Evolutionary conservation across 2,113 vertebrate species (phyloP), one percentile per base, ranked within the genome.

Genomic region (Antechinus flavipes): DNA sequence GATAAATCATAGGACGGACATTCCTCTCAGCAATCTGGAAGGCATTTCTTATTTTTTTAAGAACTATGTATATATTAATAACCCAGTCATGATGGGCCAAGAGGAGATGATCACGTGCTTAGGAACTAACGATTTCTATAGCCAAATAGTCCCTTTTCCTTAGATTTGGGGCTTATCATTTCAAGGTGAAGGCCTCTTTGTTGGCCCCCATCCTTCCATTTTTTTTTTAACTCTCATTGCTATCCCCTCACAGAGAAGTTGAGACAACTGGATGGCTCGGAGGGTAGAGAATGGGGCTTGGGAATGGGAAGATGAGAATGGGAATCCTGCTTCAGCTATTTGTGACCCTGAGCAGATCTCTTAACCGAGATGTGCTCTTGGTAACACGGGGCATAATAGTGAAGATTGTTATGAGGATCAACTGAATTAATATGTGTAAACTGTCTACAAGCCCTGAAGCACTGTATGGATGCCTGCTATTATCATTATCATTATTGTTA

Each of bases 1-100:
- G 98, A 84, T 84, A 84, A 84, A 84, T 84, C 68, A 84, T 42
- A 8, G n/a, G 27, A 84, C 68, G n/a, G 68, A 84, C 68, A 84
- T 84, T 84, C 68, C 68, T 84, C 68, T 84, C 68, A 8, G 68
- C 68, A 84, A 84, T 42, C 68, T 84, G 68, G 68, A 84, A 84
- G 68, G 68, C 68, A 84, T 84, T 84, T 84, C 68, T 84, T 84
- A 84, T 84, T 84, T 84, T 58, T 84, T 84, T 84, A 84, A 84
- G 68, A 84, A 8, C 22, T 42, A 84, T 42, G 68, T 84, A 42
- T 84, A 42, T 84, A 84, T 84, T 84, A 84, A 84, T 84, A 84
- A 84, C 68, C 42, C 68, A 2, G 68, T 84, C 68, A 84, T 84
- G 68, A 84, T 84, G 68, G 68, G 68, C 68, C 68, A 84, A 42